Percentiles rank a stretch among this genome's conserved stretches.
Evolutionary conservation across 2,888 invertebrate genomes (phyloP).

Genomic region (Celastrina argiolus): DNA sequence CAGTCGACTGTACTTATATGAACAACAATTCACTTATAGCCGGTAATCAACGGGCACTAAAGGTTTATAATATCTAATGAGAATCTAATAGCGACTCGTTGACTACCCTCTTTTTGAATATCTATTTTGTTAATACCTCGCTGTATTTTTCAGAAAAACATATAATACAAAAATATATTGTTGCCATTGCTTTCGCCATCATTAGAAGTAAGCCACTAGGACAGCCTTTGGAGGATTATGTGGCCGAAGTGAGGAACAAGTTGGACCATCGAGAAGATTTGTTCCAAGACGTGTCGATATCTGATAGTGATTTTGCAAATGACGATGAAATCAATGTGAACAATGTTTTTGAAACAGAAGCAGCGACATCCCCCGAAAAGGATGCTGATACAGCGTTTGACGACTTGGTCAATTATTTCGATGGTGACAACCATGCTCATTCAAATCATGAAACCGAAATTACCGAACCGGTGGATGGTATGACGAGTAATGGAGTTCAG

Average conservation of each 20-base stretch:
- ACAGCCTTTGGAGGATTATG: conserved; percentile 26
- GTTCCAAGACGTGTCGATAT: conserved; percentile 27
- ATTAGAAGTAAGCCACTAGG: conserved; percentile 31
- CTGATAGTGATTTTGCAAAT: conserved; percentile 23
- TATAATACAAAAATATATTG: conserved; percentile 31
- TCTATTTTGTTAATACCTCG: background rate
- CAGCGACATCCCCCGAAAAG: background rate
- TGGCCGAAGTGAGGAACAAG: conserved; percentile 27
- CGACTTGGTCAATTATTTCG: conserved; percentile 8
- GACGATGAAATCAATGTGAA: conserved; percentile 22
- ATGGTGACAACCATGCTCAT: background rate
- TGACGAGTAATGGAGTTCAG: background rate
- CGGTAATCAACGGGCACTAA: too few relatives aligned
- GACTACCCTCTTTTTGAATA: background rate
- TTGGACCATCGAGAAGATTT: conserved; percentile 21
- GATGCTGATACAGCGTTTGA: background rate
- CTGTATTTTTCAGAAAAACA: conserved; percentile 29
- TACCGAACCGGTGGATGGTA: background rate
- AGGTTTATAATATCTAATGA: too few relatives aligned
- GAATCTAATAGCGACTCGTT: too few relatives aligned
- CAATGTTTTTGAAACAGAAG: conserved; percentile 26
- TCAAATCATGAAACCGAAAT: background rate
- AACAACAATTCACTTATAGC: too few relatives aligned
- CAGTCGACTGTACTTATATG: too few relatives aligned
- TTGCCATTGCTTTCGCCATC: conserved; percentile 33